A percentile compares a stretch with the other conserved stretches of the same genome.
Conservation (phyloP, 2,797 vertebrate genomes). For the Hafferia zeledoni region DNA sequence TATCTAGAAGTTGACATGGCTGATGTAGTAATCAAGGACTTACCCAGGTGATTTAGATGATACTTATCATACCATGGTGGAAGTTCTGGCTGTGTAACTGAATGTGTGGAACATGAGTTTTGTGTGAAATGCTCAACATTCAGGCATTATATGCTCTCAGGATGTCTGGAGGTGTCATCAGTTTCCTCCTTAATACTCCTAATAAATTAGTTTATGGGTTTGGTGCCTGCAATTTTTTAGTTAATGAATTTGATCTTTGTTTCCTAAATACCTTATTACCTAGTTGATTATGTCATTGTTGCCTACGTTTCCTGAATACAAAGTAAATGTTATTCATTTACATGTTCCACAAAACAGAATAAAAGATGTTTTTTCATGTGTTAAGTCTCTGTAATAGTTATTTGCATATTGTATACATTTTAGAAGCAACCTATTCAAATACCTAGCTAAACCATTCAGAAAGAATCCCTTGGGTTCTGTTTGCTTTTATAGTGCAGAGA, state of each 20-base stretch:
- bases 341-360: background rate
- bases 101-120: background rate
- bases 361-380: background rate
- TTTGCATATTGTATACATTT: background rate
- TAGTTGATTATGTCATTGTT: background rate
- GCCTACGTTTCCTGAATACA: background rate
- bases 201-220: background rate
- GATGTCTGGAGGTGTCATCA: background rate
- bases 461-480: background rate
- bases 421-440: background rate
- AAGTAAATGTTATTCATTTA: background rate
- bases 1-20: rapidly evolving
- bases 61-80: rapidly evolving
- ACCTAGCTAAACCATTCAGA: background rate
- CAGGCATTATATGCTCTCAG: background rate
- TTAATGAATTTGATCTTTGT: background rate
- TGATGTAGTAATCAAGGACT: background rate
- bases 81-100: background rate
- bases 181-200: background rate
- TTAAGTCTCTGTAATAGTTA: background rate
- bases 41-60: background rate
- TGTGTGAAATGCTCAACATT: background rate
- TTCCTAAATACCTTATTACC: background rate
- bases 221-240: background rate
- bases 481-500: background rate